Base-by-base conservation (phyloP, 2,888 invertebrate genomes). In the Coecobrya sp. region DNA sequence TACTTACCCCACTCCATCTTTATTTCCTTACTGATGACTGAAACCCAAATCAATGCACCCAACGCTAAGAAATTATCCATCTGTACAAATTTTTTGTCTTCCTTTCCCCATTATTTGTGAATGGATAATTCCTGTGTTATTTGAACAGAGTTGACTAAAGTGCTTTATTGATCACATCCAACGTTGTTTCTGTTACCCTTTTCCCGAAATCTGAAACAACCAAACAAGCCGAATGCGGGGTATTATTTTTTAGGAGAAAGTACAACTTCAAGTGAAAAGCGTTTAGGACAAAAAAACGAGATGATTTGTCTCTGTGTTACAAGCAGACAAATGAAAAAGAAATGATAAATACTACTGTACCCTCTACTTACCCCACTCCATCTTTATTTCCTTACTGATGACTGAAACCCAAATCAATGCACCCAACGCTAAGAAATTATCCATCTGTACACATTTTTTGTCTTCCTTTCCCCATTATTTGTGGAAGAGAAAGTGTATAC, bases 401-500 rank as follows among this genome's bases (percentile, higher is more conserved):
- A 59, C 59, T 59, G 59, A 59, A 19, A 19, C 1, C 2, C n/a
- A 10, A 8, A 59, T 59, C 19, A 59, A 19, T 16, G 52, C 45
- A 11, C 5, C 45, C 45, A 45, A n/a, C 55, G n/a, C 1, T 59
- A 59, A 59, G n/a, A 59, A 59, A 59, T 59, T 59, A 59, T 59
- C 59, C 59, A 19, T 36, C 36, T 36, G 59, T 59, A n/a, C 8
- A 59, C 3, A n/a, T 59, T 59, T 59, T 59, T 42, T 76, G 76
- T 42, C 36, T 42, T 36, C 2, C 36, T 36, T 36, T 59, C 22
- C 19, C 59, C n/a, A 16, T 59, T n/a, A 7, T 59, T 59, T 59
- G 22, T 59, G 7, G n/a, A 19, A 59, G 59, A 19, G 22, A 59
- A 0, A 59, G 36, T n/a, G n/a, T n/a, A n/a, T n/a, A n/a, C n/a